phyloP scores from a whole-genome alignment of 2,888 invertebrate species.

The Nesidiocoris tenuis region DNA sequence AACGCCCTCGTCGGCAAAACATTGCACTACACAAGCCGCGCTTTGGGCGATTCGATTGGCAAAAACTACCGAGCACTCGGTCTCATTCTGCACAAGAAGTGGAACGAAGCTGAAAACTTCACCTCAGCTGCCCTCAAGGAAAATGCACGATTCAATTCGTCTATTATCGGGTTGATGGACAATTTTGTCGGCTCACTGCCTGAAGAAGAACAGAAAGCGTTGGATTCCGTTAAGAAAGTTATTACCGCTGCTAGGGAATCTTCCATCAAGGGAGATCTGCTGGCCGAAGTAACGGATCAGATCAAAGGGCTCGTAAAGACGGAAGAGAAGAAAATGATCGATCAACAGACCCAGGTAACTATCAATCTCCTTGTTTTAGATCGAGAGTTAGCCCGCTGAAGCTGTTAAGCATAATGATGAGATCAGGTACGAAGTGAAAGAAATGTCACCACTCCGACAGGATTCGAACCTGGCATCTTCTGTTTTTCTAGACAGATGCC shows the following conservation, averaged over 20 bases:
- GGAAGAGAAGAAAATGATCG: conserved; percentile 21
- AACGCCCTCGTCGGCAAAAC: conserved; percentile 79
- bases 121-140: conserved; percentile 52
- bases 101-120: conserved; percentile 54
- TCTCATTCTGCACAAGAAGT: conserved; percentile 66
- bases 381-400: not conserved
- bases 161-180: conserved; percentile 28
- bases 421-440: too few relatives aligned
- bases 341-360: conserved; percentile 28
- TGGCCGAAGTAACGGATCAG: conserved; percentile 11
- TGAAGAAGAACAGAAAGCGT: conserved; percentile 18
- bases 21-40: conserved; percentile 64
- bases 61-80: conserved; percentile 66
- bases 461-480: too few relatives aligned
- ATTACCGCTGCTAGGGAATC: conserved; percentile 22
- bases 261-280: conserved; percentile 5
- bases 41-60: conserved; percentile 56
- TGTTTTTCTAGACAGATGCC: too few relatives aligned
- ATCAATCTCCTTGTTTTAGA: not conserved
- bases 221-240: conserved; percentile 1
- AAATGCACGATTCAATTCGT: conserved; percentile 1
- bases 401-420: not conserved
- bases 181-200: conserved; percentile 23
- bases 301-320: conserved; percentile 3
- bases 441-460: too few relatives aligned